Base-by-base conservation (phyloP, 2,888 invertebrate genomes). In the Pelosia muscerda region DNA sequence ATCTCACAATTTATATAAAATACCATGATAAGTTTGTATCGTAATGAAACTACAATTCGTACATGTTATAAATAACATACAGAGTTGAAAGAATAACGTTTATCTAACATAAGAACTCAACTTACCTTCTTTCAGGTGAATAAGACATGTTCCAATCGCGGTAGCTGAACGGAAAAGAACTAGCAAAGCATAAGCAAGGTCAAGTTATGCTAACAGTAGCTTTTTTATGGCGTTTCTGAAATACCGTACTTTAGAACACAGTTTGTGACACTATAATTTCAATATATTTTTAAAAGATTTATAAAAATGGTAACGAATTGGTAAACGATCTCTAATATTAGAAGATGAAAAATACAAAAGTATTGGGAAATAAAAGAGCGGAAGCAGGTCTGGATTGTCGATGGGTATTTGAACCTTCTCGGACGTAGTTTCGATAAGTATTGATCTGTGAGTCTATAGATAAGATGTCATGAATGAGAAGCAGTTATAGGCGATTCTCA, bases 141-240 rank as follows among this genome's bases (percentile, higher is more conserved):
- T 96, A 96, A 95, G 97, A 97, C 97, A 97, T 97, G 96, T 96
- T 97, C 96, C 96, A 96, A 96, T 96, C 96, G 96, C 96, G 96
- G 96, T 96, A 95, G 96, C 96, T 96, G 96, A 96, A 96, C 96
- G 96, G 96, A 97, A 97, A 97, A 96, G 95, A 95, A 94, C 94
- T 93, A 90, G 88, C 92, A 97, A 97, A 96, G 95, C 94, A 93
- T 93, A 93, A 88, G 88, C 94, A 94, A 95, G 95, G 95, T 95
- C 95, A 95, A 95, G 93, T 93, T 95, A 93, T 95, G 95, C 92
- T 92, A 88, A 84, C 81, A 88, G 82, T 88, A 87, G 90, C 90
- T 92, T 92, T 91, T 87, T 85, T 85, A 83, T 76, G 28, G 71
- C 75, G 71, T 77, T 83, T 78, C 68, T 69, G 63, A 75, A 81